Conservation (phyloP, 2,888 invertebrate genomes). For the Fragum sueziense region DNA sequence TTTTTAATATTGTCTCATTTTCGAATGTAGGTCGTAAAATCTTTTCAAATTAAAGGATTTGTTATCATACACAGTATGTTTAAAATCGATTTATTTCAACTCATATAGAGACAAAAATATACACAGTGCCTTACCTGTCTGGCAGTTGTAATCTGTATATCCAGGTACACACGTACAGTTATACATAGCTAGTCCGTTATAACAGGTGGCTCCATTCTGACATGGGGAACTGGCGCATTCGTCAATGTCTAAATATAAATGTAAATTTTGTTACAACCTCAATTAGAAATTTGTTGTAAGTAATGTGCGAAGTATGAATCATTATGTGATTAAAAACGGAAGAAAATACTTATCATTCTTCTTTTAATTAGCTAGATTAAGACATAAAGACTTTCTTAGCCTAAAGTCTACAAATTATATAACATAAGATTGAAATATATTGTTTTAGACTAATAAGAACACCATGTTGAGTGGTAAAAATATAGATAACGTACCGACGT, state of each 20-base stretch:
- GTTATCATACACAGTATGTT: neutral
- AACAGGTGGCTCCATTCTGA: conserved; percentile 16
- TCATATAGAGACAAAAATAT: neutral
- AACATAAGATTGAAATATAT: no score
- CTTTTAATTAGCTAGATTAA: no score
- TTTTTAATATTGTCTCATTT: neutral
- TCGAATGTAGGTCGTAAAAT: neutral
- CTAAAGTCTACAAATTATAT: no score
- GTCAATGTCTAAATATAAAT: neutral
- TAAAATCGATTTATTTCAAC: neutral
- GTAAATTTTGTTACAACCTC: neutral
- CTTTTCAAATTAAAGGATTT: neutral
- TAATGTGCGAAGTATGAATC: neutral
- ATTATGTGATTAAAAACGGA: neutral
- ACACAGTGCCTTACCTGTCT: neutral
- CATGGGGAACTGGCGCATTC: conserved; percentile 18
- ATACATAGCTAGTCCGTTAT: neutral
- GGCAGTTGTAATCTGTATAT: conserved; percentile 3
- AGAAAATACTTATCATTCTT: no score
- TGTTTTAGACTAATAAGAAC: no score
- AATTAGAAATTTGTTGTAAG: neutral
- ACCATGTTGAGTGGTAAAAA: no score
- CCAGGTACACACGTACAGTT: neutral
- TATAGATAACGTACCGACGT: neutral
- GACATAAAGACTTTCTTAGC: no score